Evolutionary conservation across 1,140 invertebrate genomes (phyloP).

Genomic region (Vanessa tameamea): DNA sequence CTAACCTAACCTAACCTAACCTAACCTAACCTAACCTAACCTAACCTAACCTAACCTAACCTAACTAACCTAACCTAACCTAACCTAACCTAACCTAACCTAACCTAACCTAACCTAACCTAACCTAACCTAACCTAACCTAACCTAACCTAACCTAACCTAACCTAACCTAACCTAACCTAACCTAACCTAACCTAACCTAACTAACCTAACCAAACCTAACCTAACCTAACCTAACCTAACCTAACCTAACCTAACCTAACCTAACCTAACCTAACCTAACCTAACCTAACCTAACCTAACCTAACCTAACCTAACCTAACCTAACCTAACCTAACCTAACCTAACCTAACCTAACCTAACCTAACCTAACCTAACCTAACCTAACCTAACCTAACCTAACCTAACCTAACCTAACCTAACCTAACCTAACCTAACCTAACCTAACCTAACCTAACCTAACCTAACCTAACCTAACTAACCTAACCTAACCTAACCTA

Average conservation of each 20-base stretch:
- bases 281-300: constrained; percentile 22
- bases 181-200: no score
- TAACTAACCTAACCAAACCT: no score
- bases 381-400: constrained; percentile 46
- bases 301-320: constrained; percentile 14
- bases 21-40: constrained; percentile 32
- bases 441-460: constrained; percentile 44
- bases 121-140: constrained; percentile 35
- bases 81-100: constrained; percentile 12
- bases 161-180: constrained; percentile 19
- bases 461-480: constrained; percentile 44
- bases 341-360: constrained; percentile 47
- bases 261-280: constrained; percentile 22
- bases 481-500: constrained; percentile 47
- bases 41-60: not conserved
- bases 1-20: constrained; percentile 37
- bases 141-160: constrained; percentile 41
- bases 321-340: constrained; percentile 46
- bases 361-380: constrained; percentile 45
- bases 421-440: constrained; percentile 47
- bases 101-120: constrained; percentile 11
- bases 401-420: constrained; percentile 47
- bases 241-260: constrained; percentile 1
- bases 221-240: constrained; percentile 43
- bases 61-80: constrained; percentile 8